phyloP scores from a whole-genome alignment of 1,140 invertebrate genomes.

The Camponotus pennsylvanicus region DNA sequence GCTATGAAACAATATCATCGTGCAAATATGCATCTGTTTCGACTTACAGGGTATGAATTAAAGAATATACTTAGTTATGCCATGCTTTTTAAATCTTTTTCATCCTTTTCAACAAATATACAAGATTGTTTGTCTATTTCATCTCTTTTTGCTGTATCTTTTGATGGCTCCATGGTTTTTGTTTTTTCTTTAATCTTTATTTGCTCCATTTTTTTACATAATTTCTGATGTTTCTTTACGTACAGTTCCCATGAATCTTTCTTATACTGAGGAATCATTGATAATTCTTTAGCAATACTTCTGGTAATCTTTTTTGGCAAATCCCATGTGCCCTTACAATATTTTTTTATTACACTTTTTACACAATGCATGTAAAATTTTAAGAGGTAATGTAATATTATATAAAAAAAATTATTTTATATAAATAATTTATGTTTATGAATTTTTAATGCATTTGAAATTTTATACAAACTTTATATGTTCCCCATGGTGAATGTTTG shows the following conservation, averaged over 20 bases:
- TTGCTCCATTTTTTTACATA: conserved; percentile 29
- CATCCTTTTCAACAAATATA: background rate
- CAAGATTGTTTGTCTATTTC: conserved; percentile 19
- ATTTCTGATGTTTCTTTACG: conserved; percentile 46
- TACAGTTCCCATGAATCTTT: conserved; percentile 67
- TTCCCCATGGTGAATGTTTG: conserved; percentile 60
- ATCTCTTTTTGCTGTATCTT: conserved; percentile 42
- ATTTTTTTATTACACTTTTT: conserved; percentile 36
- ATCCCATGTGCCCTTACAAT: conserved; percentile 76
- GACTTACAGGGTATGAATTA: conserved; percentile 85
- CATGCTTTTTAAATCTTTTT: background rate
- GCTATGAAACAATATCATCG: conserved; percentile 92
- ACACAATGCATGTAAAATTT: background rate
- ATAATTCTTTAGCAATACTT: conserved; percentile 72
- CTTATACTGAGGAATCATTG: conserved; percentile 67
- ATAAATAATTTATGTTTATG: conserved; percentile 30
- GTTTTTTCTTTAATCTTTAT: conserved; percentile 16
- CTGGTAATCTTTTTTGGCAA: conserved; percentile 76
- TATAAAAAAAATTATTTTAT: background rate
- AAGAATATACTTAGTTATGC: background rate
- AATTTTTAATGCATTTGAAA: background rate
- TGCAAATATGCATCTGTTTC: conserved; percentile 92
- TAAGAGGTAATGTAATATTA: background rate
- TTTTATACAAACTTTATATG: conserved; percentile 74
- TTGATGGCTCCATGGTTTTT: background rate